These are phyloP conservation scores for Incurvaria masculella DNA, from an alignment of 2,888 invertebrate species.

Conservation along the genomic window DNA sequence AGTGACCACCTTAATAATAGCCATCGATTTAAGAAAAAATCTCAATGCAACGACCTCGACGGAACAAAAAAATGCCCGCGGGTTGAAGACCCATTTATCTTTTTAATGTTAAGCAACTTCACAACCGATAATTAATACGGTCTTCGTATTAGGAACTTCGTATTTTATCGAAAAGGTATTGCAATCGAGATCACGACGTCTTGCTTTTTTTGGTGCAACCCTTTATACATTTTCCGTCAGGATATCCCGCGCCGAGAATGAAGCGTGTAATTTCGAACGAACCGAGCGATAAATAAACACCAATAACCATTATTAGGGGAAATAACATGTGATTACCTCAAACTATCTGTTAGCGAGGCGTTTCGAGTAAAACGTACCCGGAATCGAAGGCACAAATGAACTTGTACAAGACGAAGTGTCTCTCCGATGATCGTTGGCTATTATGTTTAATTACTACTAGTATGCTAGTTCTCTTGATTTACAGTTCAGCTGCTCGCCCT, in stretches of 20 bases:
- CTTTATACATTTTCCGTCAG: slow-evolving; percentile 39
- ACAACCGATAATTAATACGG: slow-evolving; percentile 56
- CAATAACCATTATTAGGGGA: slow-evolving; percentile 56
- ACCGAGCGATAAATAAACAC: slow-evolving; percentile 55
- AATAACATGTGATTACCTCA: slow-evolving; percentile 52
- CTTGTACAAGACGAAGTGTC: not conserved
- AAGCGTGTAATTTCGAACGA: slow-evolving; percentile 53
- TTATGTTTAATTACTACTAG: not conserved
- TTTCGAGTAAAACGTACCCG: not conserved
- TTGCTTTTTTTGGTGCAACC: slow-evolving; percentile 56
- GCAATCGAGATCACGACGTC: slow-evolving; percentile 48
- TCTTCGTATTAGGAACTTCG: slow-evolving; percentile 29
- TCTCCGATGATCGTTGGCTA: not conserved
- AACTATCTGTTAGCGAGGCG: not conserved
- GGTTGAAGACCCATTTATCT: slow-evolving; percentile 50
- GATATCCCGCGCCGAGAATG: slow-evolving; percentile 36
- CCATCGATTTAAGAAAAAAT: slow-evolving; percentile 11
- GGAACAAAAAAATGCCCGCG: slow-evolving; percentile 44
- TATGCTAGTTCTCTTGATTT: not conserved
- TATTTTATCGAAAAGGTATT: slow-evolving; percentile 51
- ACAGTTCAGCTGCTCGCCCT: not conserved
- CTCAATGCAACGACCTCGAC: slow-evolving; percentile 31
- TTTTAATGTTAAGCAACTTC: slow-evolving; percentile 56
- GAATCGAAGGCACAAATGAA: not conserved
- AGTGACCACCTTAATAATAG: slow-evolving; percentile 40